Conservation (phyloP, 1,140 invertebrate species). For the Luehdorfia chinensis region DNA sequence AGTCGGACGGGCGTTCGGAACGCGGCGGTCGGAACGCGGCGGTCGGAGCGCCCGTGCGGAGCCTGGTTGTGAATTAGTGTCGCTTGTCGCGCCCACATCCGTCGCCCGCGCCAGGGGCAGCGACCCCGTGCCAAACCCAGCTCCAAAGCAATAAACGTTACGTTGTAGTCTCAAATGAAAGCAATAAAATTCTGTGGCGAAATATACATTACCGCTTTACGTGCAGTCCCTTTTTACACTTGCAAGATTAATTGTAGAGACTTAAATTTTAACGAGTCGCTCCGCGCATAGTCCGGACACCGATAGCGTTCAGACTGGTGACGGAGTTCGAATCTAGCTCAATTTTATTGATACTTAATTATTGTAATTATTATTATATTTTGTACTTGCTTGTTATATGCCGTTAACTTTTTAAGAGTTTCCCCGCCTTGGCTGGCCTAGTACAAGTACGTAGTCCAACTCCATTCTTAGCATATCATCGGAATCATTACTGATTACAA, state of each 20-base stretch:
- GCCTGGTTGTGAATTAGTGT: conserved; percentile 55
- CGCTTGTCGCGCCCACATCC: conserved; percentile 35
- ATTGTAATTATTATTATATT: conserved; percentile 60
- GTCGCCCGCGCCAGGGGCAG: conserved; percentile 14
- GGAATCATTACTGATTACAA: too few relatives aligned
- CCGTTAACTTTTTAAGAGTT: conserved; percentile 37
- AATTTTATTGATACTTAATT: conserved; percentile 72
- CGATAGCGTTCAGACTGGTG: conserved; percentile 28
- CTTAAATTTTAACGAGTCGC: neutral
- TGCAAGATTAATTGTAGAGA: neutral
- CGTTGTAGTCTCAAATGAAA: conserved; percentile 1
- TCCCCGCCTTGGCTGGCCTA: too few relatives aligned
- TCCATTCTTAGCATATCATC: too few relatives aligned
- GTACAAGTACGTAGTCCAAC: too few relatives aligned
- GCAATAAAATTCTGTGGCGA: neutral
- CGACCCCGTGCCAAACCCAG: neutral
- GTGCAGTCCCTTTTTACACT: neutral
- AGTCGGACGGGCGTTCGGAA: too few relatives aligned
- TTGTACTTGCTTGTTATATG: conserved; percentile 61
- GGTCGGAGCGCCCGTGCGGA: conserved; percentile 22
- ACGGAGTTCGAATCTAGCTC: conserved; percentile 65
- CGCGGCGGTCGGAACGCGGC: conserved; percentile 1
- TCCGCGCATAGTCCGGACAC: conserved; percentile 5
- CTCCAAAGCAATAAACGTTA: neutral
- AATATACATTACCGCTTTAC: neutral